Conservation (phyloP, 2,113 vertebrate species). For the Mesembrinibis cayennensis region DNA sequence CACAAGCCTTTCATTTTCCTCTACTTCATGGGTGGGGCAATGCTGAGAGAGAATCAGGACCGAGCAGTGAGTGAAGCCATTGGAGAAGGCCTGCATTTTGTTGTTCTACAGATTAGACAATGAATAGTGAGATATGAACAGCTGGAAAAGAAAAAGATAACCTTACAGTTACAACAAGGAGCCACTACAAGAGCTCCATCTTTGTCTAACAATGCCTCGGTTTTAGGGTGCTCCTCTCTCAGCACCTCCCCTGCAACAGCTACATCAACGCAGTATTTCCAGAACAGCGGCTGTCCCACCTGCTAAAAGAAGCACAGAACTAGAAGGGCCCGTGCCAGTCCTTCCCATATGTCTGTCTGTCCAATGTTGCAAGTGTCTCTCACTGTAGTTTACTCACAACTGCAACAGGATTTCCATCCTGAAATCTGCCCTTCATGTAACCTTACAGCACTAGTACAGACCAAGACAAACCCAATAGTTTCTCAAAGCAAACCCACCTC, state of each 20-base stretch:
- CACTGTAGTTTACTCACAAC: neutral
- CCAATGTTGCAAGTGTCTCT: neutral
- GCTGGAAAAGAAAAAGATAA: neutral
- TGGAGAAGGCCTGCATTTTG: neutral
- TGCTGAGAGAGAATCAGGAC: neutral
- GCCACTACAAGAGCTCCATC: neutral
- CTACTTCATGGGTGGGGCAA: neutral
- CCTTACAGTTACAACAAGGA: neutral
- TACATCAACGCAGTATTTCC: neutral
- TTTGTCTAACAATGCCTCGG: neutral
- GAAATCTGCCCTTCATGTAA: neutral
- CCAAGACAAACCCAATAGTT: neutral
- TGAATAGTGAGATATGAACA: neutral
- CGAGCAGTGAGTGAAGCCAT: neutral
- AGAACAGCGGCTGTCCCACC: neutral
- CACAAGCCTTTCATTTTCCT: accelerated
- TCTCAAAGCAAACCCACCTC: neutral
- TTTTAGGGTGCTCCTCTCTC: neutral
- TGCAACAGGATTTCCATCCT: neutral
- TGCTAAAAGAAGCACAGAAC: neutral
- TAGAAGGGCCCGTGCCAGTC: neutral
- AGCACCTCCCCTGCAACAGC: neutral
- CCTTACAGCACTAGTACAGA: neutral
- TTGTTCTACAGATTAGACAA: neutral
- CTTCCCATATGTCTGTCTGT: neutral